Base-by-base conservation (phyloP, 2,797 vertebrate genomes). In the Taenioides sp. region DNA sequence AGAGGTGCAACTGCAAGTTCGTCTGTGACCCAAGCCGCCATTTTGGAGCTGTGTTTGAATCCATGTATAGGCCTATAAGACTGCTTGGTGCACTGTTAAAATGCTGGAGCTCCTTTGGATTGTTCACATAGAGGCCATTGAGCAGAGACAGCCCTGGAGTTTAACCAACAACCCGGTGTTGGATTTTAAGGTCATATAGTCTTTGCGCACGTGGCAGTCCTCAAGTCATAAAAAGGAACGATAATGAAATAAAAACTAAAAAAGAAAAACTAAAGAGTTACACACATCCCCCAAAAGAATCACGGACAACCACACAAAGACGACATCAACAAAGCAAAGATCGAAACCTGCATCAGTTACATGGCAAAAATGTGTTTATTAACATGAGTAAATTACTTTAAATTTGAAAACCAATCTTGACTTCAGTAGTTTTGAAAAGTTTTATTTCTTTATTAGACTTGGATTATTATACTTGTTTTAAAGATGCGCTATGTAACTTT, bases 61-160 rank as follows among this genome's bases (percentile, higher is more conserved):
- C 85, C 79, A 17, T 16, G 7, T 10, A 92, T 73, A 73, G 83
- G 81, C 84, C 77, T 79, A 71, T 67, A 82, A 73, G 73, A 70
- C 70, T 75, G 67, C 61, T 78, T 61, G 72, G 61, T 64, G 74
- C 72, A 71, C 75, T 66, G 55, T 76, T 34, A 37, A 80, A 80
- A 81, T 81, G 76, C 78, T 83, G 23, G 63, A 84, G 78, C 71
- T 82, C 71, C 84, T 78, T 79, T 69, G 73, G 75, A 65, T 81
- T 61, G 67, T 77, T 81, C 75, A 25, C 57, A 76, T 78, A 77
- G 82, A 80, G 85, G 87, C 97, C 95, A 95, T 95, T 94, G 90
- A 91, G 91, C 91, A 88, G 78, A 89, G 87, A 86, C 73, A 88
- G 84, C 78, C 74, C 75, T 78, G 78, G 74, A 92, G 84, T 91